Evolutionary conservation across 2,888 invertebrate species (phyloP).

Genomic region (Temnothorax ravouxi): DNA sequence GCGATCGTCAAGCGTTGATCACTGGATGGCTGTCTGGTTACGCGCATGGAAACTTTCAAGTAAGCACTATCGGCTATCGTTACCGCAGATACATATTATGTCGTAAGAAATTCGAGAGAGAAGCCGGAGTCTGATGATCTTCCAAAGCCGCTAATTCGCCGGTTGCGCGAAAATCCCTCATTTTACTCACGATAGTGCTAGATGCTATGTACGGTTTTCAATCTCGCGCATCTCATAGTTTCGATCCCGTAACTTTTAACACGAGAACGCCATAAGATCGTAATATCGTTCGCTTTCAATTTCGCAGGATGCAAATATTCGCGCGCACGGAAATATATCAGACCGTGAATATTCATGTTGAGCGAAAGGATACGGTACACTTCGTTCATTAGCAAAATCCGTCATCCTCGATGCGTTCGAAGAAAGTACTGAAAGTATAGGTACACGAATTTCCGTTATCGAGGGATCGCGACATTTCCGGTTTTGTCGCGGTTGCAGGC

Average conservation of each 20-base stretch:
- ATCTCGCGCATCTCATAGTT: neutral
- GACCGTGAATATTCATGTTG: slow-evolving; percentile 73
- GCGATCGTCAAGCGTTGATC: slow-evolving; percentile 47
- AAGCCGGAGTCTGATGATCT: neutral
- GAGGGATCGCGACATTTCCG: slow-evolving; percentile 54
- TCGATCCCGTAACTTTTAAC: slow-evolving; percentile 6
- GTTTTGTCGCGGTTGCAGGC: neutral
- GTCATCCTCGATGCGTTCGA: slow-evolving; percentile 42
- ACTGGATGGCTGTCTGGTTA: slow-evolving; percentile 53
- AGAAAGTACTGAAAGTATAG: slow-evolving; percentile 46
- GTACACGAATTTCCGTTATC: slow-evolving; percentile 58
- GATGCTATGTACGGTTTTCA: neutral
- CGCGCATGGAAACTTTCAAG: slow-evolving; percentile 54
- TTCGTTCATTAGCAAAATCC: slow-evolving; percentile 56
- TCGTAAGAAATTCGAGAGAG: slow-evolving; percentile 1
- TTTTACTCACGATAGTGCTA: neutral
- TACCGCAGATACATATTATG: slow-evolving; percentile 5
- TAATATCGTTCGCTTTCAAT: neutral
- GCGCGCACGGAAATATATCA: slow-evolving; percentile 17
- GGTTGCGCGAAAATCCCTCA: neutral
- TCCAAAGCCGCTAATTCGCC: neutral
- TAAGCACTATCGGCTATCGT: slow-evolving; percentile 47
- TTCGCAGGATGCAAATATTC: slow-evolving; percentile 6
- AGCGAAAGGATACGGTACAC: slow-evolving; percentile 67
- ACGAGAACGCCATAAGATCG: neutral